These are phyloP conservation scores for Orthosia gracilis DNA, from an alignment of 2,888 invertebrate genomes.

Conservation along the genomic window DNA sequence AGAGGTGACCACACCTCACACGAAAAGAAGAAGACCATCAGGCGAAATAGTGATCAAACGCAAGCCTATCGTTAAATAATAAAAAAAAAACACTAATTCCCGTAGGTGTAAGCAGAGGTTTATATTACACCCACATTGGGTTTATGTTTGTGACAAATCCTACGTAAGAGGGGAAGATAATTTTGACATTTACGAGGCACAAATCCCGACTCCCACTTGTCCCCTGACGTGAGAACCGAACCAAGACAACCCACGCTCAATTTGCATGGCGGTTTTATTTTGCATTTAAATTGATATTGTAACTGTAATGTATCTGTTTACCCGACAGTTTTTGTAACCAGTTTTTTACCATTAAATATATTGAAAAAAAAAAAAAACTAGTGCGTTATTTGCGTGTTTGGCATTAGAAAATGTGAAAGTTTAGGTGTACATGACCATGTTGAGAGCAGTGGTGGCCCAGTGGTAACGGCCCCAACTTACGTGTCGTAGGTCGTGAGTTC, in stretches of 20 bases:
- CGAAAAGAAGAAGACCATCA: too few relatives aligned
- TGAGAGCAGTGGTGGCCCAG: too few relatives aligned
- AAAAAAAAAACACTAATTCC: too few relatives aligned
- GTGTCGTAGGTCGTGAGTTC: too few relatives aligned
- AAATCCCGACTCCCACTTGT: background rate
- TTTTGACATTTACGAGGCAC: background rate
- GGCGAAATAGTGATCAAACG: too few relatives aligned
- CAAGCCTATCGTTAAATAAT: too few relatives aligned
- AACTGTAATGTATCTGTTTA: background rate
- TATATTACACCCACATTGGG: background rate
- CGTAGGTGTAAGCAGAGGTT: background rate
- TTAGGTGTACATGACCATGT: background rate
- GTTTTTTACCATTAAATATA: background rate
- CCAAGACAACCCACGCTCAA: background rate
- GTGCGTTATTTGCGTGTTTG: constrained; percentile 6
- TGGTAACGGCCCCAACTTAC: too few relatives aligned
- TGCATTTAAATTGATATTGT: constrained; percentile 1
- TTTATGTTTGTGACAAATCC: background rate
- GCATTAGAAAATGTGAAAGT: constrained; percentile 1
- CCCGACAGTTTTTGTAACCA: background rate
- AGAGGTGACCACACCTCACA: too few relatives aligned
- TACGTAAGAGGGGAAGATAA: background rate
- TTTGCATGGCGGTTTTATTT: background rate
- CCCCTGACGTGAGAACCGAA: background rate
- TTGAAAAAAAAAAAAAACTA: background rate